phyloP scores from a whole-genome alignment of 2,113 vertebrate species.

The Pterocles burchelli region DNA sequence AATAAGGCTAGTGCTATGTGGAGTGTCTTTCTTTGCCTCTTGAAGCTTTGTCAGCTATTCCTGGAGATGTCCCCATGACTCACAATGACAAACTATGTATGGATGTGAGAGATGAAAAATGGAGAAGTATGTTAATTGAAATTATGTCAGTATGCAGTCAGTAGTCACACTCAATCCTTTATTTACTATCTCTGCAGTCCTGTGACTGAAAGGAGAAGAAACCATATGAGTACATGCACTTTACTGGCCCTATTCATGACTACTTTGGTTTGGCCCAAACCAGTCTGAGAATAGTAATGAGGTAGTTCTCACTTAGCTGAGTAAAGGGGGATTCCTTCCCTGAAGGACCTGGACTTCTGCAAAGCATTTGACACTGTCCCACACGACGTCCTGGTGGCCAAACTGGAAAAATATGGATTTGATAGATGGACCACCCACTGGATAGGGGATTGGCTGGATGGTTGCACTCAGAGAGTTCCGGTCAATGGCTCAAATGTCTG shows the following conservation, averaged over 20 bases:
- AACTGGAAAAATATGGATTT: too few species aligned
- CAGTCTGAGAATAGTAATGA: not conserved
- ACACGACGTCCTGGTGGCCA: too few species aligned
- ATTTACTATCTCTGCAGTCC: not conserved
- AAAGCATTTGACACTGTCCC: too few species aligned
- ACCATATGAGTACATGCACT: not conserved
- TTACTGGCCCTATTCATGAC: not conserved
- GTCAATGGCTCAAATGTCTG: too few species aligned
- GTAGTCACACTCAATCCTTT: not conserved
- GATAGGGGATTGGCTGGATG: too few species aligned
- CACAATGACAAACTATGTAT: not conserved
- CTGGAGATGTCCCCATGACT: not conserved
- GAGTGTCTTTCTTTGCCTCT: not conserved
- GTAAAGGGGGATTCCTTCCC: not conserved
- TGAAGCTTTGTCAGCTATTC: not conserved
- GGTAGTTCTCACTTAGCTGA: not conserved
- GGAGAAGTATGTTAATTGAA: not conserved
- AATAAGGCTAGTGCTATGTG: not conserved
- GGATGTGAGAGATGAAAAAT: conserved; percentile 5
- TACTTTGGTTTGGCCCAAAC: not conserved
- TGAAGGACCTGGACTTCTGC: not conserved
- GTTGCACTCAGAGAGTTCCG: too few species aligned
- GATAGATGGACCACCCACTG: too few species aligned
- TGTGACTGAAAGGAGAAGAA: not conserved
- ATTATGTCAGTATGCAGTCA: not conserved